These are phyloP conservation scores for Porites cylindrica DNA, from an alignment of 92 coral and sea anemone genomes.

Conservation along the genomic window DNA sequence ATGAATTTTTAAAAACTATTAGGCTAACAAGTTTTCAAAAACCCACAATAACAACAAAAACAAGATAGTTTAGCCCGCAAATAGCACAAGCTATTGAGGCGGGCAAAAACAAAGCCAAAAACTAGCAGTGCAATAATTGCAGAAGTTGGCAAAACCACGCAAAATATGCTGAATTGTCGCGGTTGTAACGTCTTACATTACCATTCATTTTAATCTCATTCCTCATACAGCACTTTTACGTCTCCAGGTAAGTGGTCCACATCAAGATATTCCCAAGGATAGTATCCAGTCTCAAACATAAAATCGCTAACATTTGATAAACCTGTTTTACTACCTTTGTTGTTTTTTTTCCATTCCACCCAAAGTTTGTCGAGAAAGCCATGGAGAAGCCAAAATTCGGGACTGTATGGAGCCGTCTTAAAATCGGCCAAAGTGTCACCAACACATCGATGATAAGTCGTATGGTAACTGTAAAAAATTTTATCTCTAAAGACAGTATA, in stretches of 20 bases:
- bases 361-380: slow-evolving; percentile 78
- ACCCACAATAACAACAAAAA: no score
- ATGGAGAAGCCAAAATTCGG: slow-evolving; percentile 77
- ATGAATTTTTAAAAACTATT: no score
- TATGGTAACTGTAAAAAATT: slow-evolving; percentile 48
- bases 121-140: no score
- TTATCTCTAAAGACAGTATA: slow-evolving; percentile 48
- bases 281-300: slow-evolving; percentile 53
- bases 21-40: no score
- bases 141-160: no score
- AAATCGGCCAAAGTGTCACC: slow-evolving; percentile 61
- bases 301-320: slow-evolving; percentile 25
- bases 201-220: no score
- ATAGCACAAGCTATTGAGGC: no score
- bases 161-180: no score
- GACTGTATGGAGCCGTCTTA: slow-evolving; percentile 43
- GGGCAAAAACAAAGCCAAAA: no score
- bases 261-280: slow-evolving; percentile 57
- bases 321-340: slow-evolving; percentile 34
- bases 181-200: no score
- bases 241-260: slow-evolving; percentile 56
- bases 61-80: no score
- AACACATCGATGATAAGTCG: slow-evolving; percentile 55
- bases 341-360: slow-evolving; percentile 67
- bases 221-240: slow-evolving; percentile 54